Conservation (phyloP, 2,797 vertebrate genomes). For the Tarsius wallacei region DNA sequence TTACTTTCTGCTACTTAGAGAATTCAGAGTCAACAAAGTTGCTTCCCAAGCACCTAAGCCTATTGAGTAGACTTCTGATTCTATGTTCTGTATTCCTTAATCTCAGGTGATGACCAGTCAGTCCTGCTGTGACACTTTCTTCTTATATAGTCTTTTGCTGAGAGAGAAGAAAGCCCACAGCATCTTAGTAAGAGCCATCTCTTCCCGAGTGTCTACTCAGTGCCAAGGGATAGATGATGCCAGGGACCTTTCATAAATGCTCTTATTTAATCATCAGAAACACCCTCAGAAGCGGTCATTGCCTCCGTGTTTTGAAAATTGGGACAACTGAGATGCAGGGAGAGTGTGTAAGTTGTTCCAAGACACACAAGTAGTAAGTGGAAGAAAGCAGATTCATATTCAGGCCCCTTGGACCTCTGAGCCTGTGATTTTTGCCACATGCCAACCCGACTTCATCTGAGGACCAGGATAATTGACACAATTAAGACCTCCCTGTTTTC, state of each 20-base stretch:
- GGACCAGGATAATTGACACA: not conserved
- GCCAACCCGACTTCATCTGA: not conserved
- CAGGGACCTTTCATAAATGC: not conserved
- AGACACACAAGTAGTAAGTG: not conserved
- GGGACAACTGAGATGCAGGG: not conserved
- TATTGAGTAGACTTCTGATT: not conserved
- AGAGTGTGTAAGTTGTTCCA: not conserved
- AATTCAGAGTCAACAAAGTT: constrained; percentile 40
- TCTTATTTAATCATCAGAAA: not conserved
- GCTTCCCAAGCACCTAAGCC: not conserved
- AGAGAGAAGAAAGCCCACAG: not conserved
- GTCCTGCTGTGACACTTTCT: not conserved
- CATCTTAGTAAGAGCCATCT: not conserved
- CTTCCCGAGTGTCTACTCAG: not conserved
- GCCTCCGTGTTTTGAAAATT: not conserved
- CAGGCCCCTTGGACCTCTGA: not conserved
- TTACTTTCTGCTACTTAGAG: constrained; percentile 23
- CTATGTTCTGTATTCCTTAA: not conserved
- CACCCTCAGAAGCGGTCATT: not conserved
- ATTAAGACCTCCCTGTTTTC: not conserved
- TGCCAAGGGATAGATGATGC: not conserved
- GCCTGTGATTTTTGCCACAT: not conserved
- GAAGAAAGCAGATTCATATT: not conserved
- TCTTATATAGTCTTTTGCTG: not conserved
- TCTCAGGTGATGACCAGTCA: not conserved